phyloP scores from a whole-genome alignment of 2,113 vertebrate genomes.

The Malurus alboscapulatus region DNA sequence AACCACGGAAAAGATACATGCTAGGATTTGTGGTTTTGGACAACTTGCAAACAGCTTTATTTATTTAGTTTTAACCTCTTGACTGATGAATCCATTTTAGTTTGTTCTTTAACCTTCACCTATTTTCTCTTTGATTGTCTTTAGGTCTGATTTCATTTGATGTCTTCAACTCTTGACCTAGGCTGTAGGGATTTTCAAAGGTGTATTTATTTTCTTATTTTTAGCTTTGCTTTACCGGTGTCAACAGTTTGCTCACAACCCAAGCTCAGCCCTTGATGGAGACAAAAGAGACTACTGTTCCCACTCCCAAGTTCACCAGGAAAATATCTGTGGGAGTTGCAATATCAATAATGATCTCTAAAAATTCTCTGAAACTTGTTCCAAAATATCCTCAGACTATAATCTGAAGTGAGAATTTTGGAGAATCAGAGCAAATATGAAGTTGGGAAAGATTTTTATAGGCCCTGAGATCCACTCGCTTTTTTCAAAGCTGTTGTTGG shows the following conservation, averaged over 20 bases:
- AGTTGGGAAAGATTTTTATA: background rate
- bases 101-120: background rate
- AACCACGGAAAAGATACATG: background rate
- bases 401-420: background rate
- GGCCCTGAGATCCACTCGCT: background rate
- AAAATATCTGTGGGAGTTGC: background rate
- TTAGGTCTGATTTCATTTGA: background rate
- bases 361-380: background rate
- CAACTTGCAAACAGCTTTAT: background rate
- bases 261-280: background rate
- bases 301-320: background rate
- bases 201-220: background rate
- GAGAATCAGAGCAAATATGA: background rate
- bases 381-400: background rate
- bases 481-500: background rate
- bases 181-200: background rate
- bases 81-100: background rate
- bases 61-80: background rate
- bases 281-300: background rate
- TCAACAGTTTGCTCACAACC: background rate
- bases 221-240: background rate
- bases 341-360: background rate
- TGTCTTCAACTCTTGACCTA: background rate
- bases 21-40: background rate
- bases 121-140: background rate